These are phyloP conservation scores for Hemithea aestivaria DNA, from an alignment of 2,888 invertebrate genomes.

Conservation along the genomic window DNA sequence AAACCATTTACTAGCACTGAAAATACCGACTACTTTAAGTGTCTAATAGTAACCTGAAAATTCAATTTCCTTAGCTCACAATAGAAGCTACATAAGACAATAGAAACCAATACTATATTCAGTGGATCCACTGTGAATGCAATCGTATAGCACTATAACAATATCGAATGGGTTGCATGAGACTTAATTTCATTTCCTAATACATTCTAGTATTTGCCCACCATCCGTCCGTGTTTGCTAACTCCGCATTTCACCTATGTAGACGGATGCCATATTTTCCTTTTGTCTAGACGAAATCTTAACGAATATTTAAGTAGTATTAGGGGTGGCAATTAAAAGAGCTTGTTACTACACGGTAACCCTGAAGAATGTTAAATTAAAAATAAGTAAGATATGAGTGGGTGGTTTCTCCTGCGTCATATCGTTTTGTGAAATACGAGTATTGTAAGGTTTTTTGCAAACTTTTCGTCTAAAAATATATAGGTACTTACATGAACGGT, in stretches of 20 bases:
- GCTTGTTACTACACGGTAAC: neutral
- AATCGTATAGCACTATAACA: conserved; percentile 23
- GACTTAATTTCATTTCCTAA: conserved; percentile 76
- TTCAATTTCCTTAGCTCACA: conserved; percentile 9
- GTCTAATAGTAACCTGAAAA: no score
- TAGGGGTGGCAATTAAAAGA: conserved; percentile 24
- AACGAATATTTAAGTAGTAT: conserved; percentile 71
- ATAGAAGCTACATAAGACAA: conserved; percentile 7
- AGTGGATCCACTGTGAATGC: conserved; percentile 23
- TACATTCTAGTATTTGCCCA: conserved; percentile 64
- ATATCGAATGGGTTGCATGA: conserved; percentile 55
- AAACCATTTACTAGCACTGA: no score
- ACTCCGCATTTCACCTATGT: conserved; percentile 60
- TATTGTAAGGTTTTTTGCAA: no score
- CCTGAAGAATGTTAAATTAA: neutral
- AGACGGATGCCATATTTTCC: conserved; percentile 72
- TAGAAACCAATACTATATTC: neutral
- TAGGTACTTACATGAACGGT: no score
- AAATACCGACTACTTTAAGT: no score
- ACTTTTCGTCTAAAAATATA: no score
- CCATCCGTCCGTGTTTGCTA: conserved; percentile 67
- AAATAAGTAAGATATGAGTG: neutral
- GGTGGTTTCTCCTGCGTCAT: no score
- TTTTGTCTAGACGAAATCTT: conserved; percentile 79
- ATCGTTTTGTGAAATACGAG: no score